A percentile compares a stretch with the other conserved stretches of the same genome.
Conservation (phyloP, 2,797 vertebrate genomes). For the Pangasius larnaudii region DNA sequence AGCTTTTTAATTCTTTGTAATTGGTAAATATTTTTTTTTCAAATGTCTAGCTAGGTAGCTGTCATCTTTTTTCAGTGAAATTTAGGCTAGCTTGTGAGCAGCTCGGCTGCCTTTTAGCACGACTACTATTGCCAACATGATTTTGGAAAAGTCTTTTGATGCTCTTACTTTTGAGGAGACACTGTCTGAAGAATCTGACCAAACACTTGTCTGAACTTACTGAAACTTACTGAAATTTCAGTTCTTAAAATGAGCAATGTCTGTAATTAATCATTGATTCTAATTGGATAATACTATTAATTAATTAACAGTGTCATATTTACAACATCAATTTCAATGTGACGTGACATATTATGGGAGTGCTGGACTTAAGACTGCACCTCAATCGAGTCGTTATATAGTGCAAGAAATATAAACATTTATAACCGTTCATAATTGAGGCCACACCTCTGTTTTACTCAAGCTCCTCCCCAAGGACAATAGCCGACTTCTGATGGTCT, state of each 20-base stretch:
- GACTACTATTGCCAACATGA: not conserved
- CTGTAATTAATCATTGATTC: too few relatives aligned
- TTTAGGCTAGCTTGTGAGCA: not conserved
- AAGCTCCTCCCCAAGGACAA: not conserved
- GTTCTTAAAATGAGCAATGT: too few relatives aligned
- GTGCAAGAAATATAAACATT: not conserved
- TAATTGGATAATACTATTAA: too few relatives aligned
- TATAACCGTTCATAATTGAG: not conserved
- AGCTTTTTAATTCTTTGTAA: not conserved
- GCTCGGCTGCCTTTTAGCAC: not conserved
- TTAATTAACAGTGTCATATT: too few relatives aligned
- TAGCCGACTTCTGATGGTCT: not conserved
- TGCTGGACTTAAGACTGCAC: too few relatives aligned
- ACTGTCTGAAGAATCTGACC: not conserved
- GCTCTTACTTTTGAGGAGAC: not conserved
- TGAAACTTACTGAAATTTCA: not conserved
- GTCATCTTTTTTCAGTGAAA: not conserved
- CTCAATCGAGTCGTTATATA: not conserved
- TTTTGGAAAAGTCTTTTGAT: not conserved
- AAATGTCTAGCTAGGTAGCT: not conserved
- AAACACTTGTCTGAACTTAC: not conserved
- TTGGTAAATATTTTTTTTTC: not conserved
- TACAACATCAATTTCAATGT: too few relatives aligned
- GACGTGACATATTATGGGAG: too few relatives aligned
- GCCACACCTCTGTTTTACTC: not conserved